A percentile compares a stretch with the other conserved stretches of the same genome.
Evolutionary conservation across 2,888 invertebrate species (phyloP).

Genomic region (Aleiodes alternator): DNA sequence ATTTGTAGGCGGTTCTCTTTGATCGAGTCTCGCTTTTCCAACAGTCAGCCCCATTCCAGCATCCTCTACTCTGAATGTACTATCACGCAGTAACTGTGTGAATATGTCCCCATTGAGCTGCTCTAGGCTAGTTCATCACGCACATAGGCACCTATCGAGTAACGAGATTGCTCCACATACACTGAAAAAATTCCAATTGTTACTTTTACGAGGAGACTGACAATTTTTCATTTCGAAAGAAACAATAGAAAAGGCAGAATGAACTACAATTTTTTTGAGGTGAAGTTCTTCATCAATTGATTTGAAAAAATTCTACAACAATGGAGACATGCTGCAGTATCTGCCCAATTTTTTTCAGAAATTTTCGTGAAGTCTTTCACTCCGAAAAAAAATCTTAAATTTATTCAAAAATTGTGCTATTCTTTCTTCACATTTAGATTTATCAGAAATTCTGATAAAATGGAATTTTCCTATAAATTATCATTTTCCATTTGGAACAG

Average conservation of each 20-base stretch:
- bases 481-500: too few relatives aligned
- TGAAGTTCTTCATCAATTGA: constrained; percentile 9
- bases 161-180: constrained; percentile 51
- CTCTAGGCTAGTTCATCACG: constrained; percentile 40
- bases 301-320: not conserved
- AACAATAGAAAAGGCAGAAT: not conserved
- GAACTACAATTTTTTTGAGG: not conserved
- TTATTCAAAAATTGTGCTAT: too few relatives aligned
- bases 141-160: constrained; percentile 29
- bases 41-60: not conserved
- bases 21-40: constrained; percentile 43
- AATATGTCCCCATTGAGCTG: constrained; percentile 42
- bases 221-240: too few relatives aligned
- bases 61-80: constrained; percentile 14
- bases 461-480: too few relatives aligned
- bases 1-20: constrained; percentile 54
- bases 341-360: too few relatives aligned
- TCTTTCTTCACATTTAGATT: too few relatives aligned
- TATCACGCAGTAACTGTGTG: constrained; percentile 44
- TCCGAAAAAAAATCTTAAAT: too few relatives aligned
- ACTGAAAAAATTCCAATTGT: constrained; percentile 8
- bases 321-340: too few relatives aligned
- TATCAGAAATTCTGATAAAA: too few relatives aligned
- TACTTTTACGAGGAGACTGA: too few relatives aligned
- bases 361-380: too few relatives aligned